Evolutionary conservation across 2,888 invertebrate species (phyloP), one percentile per base, ranked within the genome.

Genomic region (Ormyrus rosae): DNA sequence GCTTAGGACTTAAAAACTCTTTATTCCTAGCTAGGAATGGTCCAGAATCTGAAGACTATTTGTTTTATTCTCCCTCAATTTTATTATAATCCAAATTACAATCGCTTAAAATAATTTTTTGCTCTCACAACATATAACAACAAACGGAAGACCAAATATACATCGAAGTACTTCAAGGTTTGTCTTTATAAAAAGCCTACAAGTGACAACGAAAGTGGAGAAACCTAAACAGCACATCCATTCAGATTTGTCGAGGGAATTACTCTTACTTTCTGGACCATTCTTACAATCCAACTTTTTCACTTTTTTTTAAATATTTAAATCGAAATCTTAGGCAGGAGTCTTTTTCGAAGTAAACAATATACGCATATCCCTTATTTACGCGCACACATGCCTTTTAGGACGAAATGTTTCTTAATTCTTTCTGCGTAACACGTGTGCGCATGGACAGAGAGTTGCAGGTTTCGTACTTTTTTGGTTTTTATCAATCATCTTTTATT

Each of bases 1-100:
- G 85, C 86, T 88, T 89, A 88, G 83, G 86, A 87, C 84, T 87
- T 86, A 85, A 88, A 88, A 86, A 82, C 71, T 84, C 68, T 80
- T 89, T 81, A 82, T 81, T 83, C 80, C 84, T 86, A 84, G 85
- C 83, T 86, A 87, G 86, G 85, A 89, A 87, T 88, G 88, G 85
- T 85, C 85, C 86, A 82, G 83, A 80, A 82, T 76, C 45, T 67
- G 19, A 69, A 78, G 72, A 81, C 67, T 55, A n/a, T 11, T 13
- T 11, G 5, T 50, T 53, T 6, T 51, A 55, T 58, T 76, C 58
- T 77, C 45, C 75, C 60, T 19, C 63, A 34, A 4, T 74, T 56
- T 61, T 11, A 3, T 48, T 58, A 64, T 11, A 70, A 77, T 67
- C 48, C 34, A 63, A 78, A 46, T 48, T 56, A 63, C 50, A 64